A percentile compares a stretch with the other conserved stretches of the same genome.
These are phyloP conservation scores for Nansenia antarctica DNA, from an alignment of 2,113 vertebrate species.

Conservation along the genomic window DNA sequence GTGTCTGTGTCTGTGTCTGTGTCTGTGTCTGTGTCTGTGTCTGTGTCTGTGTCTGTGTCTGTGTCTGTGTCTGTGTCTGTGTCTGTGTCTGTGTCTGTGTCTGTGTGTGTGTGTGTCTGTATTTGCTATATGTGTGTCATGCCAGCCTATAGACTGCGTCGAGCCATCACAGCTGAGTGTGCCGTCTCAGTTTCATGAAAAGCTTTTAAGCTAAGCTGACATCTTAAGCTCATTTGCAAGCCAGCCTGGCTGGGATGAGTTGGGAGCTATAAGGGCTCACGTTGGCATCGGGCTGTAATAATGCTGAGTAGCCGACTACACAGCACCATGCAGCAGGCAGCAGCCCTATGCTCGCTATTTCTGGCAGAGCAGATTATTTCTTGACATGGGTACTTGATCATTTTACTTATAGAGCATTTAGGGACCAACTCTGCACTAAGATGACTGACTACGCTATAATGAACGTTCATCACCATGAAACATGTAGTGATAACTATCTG, in stretches of 20 bases:
- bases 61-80: background rate
- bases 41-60: conserved; percentile 5
- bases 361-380: background rate
- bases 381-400: background rate
- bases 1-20: background rate
- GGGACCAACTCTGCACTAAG: too few species aligned
- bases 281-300: conserved; percentile 50
- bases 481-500: too few species aligned
- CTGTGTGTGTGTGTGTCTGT: conserved; percentile 1
- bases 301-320: conserved; percentile 53
- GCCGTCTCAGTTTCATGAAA: conserved; percentile 62
- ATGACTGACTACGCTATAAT: too few species aligned
- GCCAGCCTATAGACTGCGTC: conserved; percentile 38
- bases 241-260: conserved; percentile 56
- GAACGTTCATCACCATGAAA: too few species aligned
- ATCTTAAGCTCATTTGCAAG: conserved; percentile 72
- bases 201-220: conserved; percentile 73
- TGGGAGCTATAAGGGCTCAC: conserved; percentile 50
- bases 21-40: background rate
- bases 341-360: conserved; percentile 22
- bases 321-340: conserved; percentile 21
- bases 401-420: too few species aligned
- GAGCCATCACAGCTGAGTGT: conserved; percentile 40
- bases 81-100: background rate
- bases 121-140: conserved; percentile 3